Evolutionary conservation across 1,140 invertebrate species (phyloP), one percentile per base, ranked within the genome.

Genomic region (Hyles vespertilio): DNA sequence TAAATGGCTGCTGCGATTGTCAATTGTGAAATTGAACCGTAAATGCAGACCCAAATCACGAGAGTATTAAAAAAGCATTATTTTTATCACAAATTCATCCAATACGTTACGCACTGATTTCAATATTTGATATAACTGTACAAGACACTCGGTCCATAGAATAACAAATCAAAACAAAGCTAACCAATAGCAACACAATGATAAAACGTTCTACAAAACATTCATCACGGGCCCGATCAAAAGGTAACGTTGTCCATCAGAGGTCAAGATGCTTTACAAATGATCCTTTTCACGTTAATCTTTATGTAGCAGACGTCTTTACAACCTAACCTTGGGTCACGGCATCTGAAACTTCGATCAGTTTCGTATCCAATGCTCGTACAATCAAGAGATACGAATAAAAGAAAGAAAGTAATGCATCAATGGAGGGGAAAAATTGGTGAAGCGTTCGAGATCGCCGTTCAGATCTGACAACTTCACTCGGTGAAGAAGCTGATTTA

Each of bases 401-500:
- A 40, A 3, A 9, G 46, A 48, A 44, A 46, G 36, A 40, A 61
- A 59, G 57, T 51, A 48, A 47, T 32, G 44, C 63, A 53, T 54
- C 57, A 51, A 56, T 63, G 58, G 53, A 67, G 51, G 53, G 32
- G 34, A 61, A 46, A 51, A 51, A 58, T 34, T 45, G n/a, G 45
- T 50, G 47, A 46, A 22, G 36, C 10, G 54, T 45, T 45, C 43
- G 54, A 34, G 43, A 63, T 50, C 55, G 52, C 36, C 4, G 36
- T 32, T 44, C 40, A 44, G 43, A 60, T 45, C 63, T 56, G 60
- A 58, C 52, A 56, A 62, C 54, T 67, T 51, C 63, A 51, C 52
- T 50, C 49, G 59, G 32, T 63, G 63, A 70, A 69, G 67, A 63
- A 57, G 58, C 62, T 77, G 75, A 78, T 78, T 77, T 76, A 78